Percentiles rank a stretch among this genome's conserved stretches.
Evolutionary conservation across 1,140 invertebrate genomes (phyloP).

Genomic region (Diorhabda carinulata): DNA sequence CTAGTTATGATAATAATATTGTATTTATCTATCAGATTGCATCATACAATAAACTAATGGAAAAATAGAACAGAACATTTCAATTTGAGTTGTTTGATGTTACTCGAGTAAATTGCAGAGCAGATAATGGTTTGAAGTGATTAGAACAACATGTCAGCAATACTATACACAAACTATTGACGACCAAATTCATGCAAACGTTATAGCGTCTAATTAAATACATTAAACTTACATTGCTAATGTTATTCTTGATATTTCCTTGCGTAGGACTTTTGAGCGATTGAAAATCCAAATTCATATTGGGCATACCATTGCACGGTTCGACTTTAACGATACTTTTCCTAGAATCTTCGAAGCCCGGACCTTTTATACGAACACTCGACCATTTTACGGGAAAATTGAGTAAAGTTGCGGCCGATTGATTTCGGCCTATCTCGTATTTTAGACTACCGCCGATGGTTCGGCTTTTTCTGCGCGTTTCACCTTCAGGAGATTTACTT

Average conservation of each 20-base stretch:
- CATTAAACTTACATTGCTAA: constrained; percentile 44
- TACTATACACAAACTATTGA: no score
- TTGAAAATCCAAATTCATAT: constrained; percentile 51
- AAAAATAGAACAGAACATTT: no score
- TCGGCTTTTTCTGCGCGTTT: constrained; percentile 25
- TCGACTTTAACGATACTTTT: constrained; percentile 57
- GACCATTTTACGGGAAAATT: constrained; percentile 52
- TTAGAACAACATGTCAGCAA: no score
- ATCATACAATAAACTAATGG: no score
- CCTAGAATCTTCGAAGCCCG: constrained; percentile 50
- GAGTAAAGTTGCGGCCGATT: constrained; percentile 38
- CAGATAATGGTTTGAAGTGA: no score
- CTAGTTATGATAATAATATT: no score
- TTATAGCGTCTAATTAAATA: background rate
- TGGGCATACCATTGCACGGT: constrained; percentile 55
- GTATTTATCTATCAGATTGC: no score
- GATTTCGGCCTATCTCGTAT: constrained; percentile 43
- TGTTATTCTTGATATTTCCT: constrained; percentile 40
- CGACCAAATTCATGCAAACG: no score
- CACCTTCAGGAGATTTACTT: constrained; percentile 20
- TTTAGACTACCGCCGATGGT: constrained; percentile 40
- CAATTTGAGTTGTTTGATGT: no score
- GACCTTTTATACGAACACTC: constrained; percentile 56
- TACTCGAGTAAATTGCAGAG: no score
- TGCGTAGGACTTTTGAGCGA: constrained; percentile 37